Percentiles rank a stretch among this genome's conserved stretches.
These are phyloP conservation scores for Hippopotamus amphibius DNA, from an alignment of 2,113 vertebrate species.

Conservation along the genomic window DNA sequence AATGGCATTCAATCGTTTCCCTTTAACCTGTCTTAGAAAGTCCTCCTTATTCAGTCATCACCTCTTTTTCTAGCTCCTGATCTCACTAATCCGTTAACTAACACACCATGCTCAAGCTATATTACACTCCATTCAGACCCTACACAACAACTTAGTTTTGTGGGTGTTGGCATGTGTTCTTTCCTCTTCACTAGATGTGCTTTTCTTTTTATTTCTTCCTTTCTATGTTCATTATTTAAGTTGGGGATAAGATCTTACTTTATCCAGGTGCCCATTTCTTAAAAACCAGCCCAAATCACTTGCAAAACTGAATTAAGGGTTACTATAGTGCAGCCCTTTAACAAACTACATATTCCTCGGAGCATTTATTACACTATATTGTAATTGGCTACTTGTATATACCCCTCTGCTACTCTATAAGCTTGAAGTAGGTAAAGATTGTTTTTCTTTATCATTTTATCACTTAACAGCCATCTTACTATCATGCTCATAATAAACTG, in stretches of 20 bases:
- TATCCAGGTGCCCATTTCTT: neutral
- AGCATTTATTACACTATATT: neutral
- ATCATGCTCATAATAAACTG: neutral
- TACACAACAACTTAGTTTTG: neutral
- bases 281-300: neutral
- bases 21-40: neutral
- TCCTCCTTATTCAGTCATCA: neutral
- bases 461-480: neutral
- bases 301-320: slow-evolving; percentile 4
- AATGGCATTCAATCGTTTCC: neutral
- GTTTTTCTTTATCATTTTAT: neutral
- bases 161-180: neutral
- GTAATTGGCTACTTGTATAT: neutral
- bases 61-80: neutral
- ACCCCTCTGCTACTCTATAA: neutral
- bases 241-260: neutral
- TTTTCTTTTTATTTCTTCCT: neutral
- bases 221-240: neutral
- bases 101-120: neutral
- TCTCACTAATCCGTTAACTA: neutral
- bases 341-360: neutral
- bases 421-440: neutral
- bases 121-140: neutral
- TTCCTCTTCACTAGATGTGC: neutral
- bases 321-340: neutral